These are phyloP conservation scores for Drosophila pachea DNA, from an alignment of 1,140 invertebrate species.

Conservation along the genomic window DNA sequence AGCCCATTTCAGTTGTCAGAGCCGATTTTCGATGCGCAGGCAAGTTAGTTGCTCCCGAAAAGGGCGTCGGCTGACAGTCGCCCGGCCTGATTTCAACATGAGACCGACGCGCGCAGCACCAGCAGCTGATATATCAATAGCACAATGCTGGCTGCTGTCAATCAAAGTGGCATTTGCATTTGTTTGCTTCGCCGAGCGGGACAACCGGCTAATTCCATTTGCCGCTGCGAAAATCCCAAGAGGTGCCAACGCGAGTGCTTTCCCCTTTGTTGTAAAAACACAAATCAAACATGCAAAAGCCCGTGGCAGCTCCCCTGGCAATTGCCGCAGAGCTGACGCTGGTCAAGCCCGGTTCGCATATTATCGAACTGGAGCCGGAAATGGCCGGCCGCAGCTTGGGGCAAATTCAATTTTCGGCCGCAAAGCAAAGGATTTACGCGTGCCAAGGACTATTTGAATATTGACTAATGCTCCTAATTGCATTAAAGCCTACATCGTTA, in stretches of 20 bases:
- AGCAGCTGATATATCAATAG: constrained; percentile 25
- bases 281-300: constrained; percentile 67
- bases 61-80: constrained; percentile 25
- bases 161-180: constrained; percentile 45
- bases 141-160: constrained; percentile 24
- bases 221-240: constrained; percentile 48
- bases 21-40: constrained; percentile 43
- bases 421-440: neutral
- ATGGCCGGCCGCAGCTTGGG: constrained; percentile 7
- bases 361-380: constrained; percentile 54
- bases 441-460: neutral
- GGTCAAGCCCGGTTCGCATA: constrained; percentile 66
- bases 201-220: constrained; percentile 72
- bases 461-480: constrained; percentile 10
- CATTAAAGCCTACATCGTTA: constrained; percentile 6
- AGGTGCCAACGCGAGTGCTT: constrained; percentile 38
- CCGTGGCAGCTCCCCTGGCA: constrained; percentile 18
- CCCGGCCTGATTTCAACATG: constrained; percentile 23
- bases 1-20: constrained; percentile 64
- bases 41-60: constrained; percentile 55
- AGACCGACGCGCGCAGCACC: constrained; percentile 4
- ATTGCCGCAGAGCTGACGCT: constrained; percentile 19
- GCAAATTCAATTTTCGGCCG: constrained; percentile 12
- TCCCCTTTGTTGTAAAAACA: constrained; percentile 59
- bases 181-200: constrained; percentile 27